These are phyloP conservation scores for Temnothorax unifasciatus DNA, from an alignment of 2,888 invertebrate species.

Conservation along the genomic window DNA sequence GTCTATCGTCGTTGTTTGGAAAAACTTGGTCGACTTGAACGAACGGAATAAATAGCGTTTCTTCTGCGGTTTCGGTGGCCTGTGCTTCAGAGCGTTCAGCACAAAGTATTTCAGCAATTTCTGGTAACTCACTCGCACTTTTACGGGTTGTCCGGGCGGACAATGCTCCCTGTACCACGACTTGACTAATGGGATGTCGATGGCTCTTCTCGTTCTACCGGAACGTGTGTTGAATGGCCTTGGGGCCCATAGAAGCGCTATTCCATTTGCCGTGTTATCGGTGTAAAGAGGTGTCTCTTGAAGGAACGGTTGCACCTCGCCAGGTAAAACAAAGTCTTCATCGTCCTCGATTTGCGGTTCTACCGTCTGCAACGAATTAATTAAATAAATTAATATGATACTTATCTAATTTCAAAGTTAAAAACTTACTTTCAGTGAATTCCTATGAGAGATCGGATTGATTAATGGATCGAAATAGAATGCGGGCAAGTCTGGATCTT, in stretches of 20 bases:
- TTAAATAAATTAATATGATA: slow-evolving; percentile 3
- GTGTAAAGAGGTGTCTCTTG: slow-evolving; percentile 98
- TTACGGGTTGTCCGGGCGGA: slow-evolving; percentile 98
- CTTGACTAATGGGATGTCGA: slow-evolving; percentile 99
- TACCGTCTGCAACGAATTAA: slow-evolving; percentile 86
- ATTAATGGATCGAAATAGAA: slow-evolving; percentile 99
- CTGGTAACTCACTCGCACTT: slow-evolving; percentile 99
- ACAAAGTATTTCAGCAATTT: slow-evolving; percentile 99
- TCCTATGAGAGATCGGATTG: slow-evolving; percentile 98
- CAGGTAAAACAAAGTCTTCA: slow-evolving; percentile 97
- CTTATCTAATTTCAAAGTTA: slow-evolving; percentile 3
- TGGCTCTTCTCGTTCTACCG: slow-evolving; percentile 95
- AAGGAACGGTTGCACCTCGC: slow-evolving; percentile 96
- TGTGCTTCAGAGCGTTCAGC: slow-evolving; percentile 98
- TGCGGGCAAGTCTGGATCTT: slow-evolving; percentile 99
- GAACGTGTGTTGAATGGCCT: slow-evolving; percentile 99
- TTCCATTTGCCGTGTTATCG: slow-evolving; percentile 99
- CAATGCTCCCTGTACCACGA: slow-evolving; percentile 98
- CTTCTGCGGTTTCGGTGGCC: slow-evolving; percentile 99
- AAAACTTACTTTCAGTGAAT: slow-evolving; percentile 91
- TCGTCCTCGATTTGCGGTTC: slow-evolving; percentile 97
- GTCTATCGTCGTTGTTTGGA: slow-evolving; percentile 99
- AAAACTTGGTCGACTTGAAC: slow-evolving; percentile 99
- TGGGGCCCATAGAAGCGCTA: slow-evolving; percentile 98
- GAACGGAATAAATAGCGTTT: slow-evolving; percentile 99